A percentile compares a stretch with the other conserved stretches of the same genome.
Conservation (phyloP, 2,797 vertebrate species). For the Sorex maritimensis region DNA sequence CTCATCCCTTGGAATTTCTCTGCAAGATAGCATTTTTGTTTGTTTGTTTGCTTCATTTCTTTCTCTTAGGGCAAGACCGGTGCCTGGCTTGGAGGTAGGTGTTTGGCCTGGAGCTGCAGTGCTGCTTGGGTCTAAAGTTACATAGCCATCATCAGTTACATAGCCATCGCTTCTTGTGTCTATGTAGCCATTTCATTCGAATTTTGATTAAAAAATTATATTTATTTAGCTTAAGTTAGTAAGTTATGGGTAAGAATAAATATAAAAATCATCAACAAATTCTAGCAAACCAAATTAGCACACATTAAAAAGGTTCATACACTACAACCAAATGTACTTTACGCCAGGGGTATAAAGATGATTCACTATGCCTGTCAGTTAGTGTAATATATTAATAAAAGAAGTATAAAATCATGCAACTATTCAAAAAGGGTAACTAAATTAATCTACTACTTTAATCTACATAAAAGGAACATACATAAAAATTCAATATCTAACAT, state of each 20-base stretch:
- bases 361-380: neutral
- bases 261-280: neutral
- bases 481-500: too few relatives aligned
- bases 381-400: neutral
- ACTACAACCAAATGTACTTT: neutral
- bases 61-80: too few relatives aligned
- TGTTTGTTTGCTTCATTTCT: too few relatives aligned
- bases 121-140: too few relatives aligned
- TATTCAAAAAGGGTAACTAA: neutral
- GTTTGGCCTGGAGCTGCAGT: too few relatives aligned
- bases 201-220: neutral
- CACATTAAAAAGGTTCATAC: neutral
- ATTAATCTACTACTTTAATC: too few relatives aligned
- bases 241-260: neutral
- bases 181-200: neutral
- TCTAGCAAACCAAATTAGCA: neutral
- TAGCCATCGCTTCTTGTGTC: too few relatives aligned
- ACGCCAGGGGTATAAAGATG: neutral
- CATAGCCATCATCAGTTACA: too few relatives aligned
- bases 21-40: too few relatives aligned
- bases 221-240: neutral
- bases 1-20: too few relatives aligned
- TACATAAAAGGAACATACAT: too few relatives aligned
- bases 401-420: neutral
- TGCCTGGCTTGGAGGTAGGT: too few relatives aligned